These are phyloP conservation scores for Heliconius hermathena DNA, from an alignment of 1,140 invertebrate species.

Conservation along the genomic window DNA sequence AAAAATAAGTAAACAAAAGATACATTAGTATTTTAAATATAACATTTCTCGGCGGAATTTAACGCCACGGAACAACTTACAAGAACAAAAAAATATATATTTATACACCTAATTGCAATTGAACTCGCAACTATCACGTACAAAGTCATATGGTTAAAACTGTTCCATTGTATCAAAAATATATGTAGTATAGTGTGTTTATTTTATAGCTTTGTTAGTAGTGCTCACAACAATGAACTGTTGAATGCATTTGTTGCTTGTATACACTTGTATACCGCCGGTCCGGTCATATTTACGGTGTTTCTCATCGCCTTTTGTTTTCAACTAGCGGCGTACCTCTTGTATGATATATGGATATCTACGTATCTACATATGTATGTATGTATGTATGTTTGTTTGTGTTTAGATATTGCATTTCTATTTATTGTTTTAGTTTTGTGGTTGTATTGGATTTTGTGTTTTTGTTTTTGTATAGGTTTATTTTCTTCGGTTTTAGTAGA, in stretches of 20 bases:
- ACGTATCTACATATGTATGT: not conserved
- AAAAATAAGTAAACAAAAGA: too few species aligned
- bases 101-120: not conserved
- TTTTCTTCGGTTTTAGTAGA: not conserved
- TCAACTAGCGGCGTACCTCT: not conserved
- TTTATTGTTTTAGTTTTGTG: not conserved
- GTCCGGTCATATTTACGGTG: not conserved
- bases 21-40: too few species aligned
- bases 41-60: not conserved
- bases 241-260: constrained; percentile 11
- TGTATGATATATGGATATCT: not conserved
- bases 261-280: constrained; percentile 1
- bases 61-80: not conserved
- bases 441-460: not conserved
- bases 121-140: not conserved
- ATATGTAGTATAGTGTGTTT: not conserved
- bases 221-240: constrained; percentile 10
- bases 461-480: not conserved
- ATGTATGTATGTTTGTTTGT: not conserved
- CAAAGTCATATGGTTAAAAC: not conserved
- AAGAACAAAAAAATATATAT: not conserved
- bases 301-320: constrained; percentile 9
- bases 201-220: not conserved
- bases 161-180: not conserved
- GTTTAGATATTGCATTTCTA: not conserved